phyloP scores from a whole-genome alignment of 2,113 vertebrate genomes.

The Tursiops truncatus region DNA sequence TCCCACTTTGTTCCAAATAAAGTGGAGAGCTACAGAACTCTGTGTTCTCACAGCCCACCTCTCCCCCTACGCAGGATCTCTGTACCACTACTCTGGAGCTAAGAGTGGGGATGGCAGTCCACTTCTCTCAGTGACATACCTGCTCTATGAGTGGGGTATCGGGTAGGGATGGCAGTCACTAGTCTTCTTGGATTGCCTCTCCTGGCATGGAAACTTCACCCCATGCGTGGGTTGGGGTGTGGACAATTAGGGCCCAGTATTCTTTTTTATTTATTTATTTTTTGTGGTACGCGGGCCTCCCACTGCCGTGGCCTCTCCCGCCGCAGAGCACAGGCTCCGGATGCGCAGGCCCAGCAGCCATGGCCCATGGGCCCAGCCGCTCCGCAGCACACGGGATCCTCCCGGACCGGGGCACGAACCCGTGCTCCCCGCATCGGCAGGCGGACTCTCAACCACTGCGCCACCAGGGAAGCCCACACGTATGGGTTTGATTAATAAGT shows the following conservation, averaged over 20 bases:
- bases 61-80: background rate
- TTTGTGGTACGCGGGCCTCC: too few species aligned
- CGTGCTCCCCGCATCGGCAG: too few species aligned
- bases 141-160: background rate
- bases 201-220: background rate
- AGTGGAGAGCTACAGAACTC: background rate
- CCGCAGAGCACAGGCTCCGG: too few species aligned
- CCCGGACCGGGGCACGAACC: too few species aligned
- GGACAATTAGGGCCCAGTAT: background rate
- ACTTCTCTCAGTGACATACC: background rate
- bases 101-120: background rate
- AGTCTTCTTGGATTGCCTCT: background rate
- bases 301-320: too few species aligned
- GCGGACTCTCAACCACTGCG: too few species aligned
- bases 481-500: background rate
- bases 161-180: background rate
- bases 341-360: too few species aligned
- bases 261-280: too few species aligned
- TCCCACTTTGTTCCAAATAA: background rate
- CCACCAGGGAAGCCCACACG: background rate
- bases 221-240: background rate
- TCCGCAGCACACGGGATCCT: too few species aligned
- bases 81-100: background rate
- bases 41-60: background rate
- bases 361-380: too few species aligned